Conservation (phyloP, 2,888 invertebrate species). For the Aquatica leii region DNA sequence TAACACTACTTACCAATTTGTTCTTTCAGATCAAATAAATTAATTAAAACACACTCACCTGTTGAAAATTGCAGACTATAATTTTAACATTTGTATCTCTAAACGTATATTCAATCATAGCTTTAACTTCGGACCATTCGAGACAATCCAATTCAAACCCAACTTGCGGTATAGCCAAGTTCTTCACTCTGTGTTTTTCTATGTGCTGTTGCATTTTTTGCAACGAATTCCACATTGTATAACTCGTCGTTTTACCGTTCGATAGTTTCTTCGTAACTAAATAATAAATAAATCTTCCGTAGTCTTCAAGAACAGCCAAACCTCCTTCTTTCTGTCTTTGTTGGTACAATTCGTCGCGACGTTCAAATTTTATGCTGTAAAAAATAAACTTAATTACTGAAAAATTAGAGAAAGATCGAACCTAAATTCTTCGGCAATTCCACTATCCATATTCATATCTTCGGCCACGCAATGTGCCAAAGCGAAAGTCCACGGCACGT, state of each 20-base stretch:
- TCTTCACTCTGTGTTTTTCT: conserved; percentile 60
- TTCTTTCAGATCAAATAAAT: not conserved
- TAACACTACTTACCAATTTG: too few relatives aligned
- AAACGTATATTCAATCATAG: conserved; percentile 64
- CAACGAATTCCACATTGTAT: conserved; percentile 60
- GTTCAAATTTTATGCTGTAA: conserved; percentile 53
- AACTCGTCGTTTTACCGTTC: conserved; percentile 63
- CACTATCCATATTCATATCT: conserved; percentile 66
- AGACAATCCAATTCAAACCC: conserved; percentile 74
- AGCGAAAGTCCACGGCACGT: conserved; percentile 61
- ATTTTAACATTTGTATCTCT: conserved; percentile 61
- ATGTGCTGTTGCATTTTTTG: conserved; percentile 60
- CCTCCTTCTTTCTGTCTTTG: conserved; percentile 59
- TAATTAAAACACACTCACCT: conserved; percentile 45
- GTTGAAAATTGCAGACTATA: conserved; percentile 63
- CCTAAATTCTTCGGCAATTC: conserved; percentile 64
- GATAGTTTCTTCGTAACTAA: conserved; percentile 68
- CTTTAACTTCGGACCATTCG: conserved; percentile 67
- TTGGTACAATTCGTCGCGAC: conserved; percentile 53
- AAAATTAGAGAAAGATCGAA: too few relatives aligned
- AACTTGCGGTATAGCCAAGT: conserved; percentile 70
- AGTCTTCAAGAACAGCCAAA: conserved; percentile 61
- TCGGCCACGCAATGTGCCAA: conserved; percentile 68
- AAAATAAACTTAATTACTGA: conserved; percentile 34
- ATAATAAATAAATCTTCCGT: conserved; percentile 65